Evolutionary conservation across 2,113 vertebrate species (phyloP), one percentile per base, ranked within the genome.

Genomic region (Pelvicachromis taeniatus): DNA sequence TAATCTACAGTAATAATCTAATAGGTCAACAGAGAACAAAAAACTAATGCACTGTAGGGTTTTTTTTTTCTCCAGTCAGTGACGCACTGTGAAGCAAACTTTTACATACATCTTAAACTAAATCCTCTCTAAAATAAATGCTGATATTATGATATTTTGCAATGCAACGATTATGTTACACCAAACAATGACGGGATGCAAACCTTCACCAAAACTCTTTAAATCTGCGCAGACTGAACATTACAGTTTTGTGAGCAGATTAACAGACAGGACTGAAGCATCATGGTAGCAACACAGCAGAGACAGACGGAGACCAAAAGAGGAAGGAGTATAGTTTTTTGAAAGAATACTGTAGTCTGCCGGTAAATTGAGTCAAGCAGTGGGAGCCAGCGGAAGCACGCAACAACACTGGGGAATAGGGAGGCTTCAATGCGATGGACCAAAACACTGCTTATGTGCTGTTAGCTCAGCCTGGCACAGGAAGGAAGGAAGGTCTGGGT

Each of bases 361-460:
- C 2, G 1, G 68, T 82, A 79, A 86, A 86, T 33, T 45, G 26
- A 86, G 73, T 81, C n/a, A 17, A 70, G 17, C 65, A 68, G 61
- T 42, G 17, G 61, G 70, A 86, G 81, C 21, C 68, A 40, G 77
- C 31, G 45, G 81, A 81, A 81, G 84, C 31, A 48, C 21, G 14
- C 12, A 48, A 68, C 12, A 84, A 59, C 78, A 54, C 87, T 73
- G 0, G 54, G 70, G 80, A 80, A 45, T 19, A n/a, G 45, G 23
- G 29, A 84, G 78, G 23, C 80, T 89, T 89, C 73, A 85, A 83
- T 89, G 75, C 19, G 40, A 33, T n/a, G 42, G 38, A 17, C 85
- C 45, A 80, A 75, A 53, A 52, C 58, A 80, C 55, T 65, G 56
- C 78, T 79, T 61, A 87, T 87, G 85, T 81, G 85, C 21, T 84